Evolutionary conservation across 2,888 invertebrate genomes (phyloP).

Genomic region (Pseudococcus viburni): DNA sequence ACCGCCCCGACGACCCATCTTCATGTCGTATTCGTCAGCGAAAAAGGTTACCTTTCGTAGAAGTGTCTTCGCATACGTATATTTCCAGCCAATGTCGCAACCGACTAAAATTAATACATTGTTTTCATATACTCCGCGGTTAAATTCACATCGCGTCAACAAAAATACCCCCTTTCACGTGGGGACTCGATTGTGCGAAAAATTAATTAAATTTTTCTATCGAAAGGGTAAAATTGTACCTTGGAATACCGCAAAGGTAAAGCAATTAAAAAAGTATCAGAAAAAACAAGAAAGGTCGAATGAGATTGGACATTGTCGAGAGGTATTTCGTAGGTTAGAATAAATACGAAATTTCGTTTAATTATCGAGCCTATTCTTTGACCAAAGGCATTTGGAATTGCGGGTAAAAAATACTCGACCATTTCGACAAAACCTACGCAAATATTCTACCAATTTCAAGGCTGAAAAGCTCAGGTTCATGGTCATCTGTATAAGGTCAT

Average conservation of each 20-base stretch:
- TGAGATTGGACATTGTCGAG: neutral
- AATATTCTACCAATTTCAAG: too few species aligned
- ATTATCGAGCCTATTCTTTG: neutral
- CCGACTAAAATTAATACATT: neutral
- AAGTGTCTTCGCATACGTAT: neutral
- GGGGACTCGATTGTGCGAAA: neutral
- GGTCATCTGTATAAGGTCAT: too few species aligned
- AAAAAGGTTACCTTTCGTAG: neutral
- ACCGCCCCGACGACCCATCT: neutral
- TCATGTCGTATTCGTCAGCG: neutral
- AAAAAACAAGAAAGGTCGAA: neutral
- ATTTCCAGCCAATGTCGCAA: neutral
- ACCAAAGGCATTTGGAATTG: neutral
- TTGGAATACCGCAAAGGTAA: neutral
- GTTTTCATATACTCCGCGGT: neutral
- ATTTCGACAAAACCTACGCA: too few species aligned
- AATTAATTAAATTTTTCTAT: slow-evolving; percentile 7
- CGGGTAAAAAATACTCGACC: too few species aligned
- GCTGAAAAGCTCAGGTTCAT: too few species aligned
- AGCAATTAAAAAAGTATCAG: neutral
- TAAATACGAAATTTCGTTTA: neutral
- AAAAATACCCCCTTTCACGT: neutral
- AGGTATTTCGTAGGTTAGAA: neutral
- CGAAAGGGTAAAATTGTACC: neutral
- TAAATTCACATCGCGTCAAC: neutral